Conservation (phyloP, 2,797 vertebrate species). For the Dromococcyx pavoninus region DNA sequence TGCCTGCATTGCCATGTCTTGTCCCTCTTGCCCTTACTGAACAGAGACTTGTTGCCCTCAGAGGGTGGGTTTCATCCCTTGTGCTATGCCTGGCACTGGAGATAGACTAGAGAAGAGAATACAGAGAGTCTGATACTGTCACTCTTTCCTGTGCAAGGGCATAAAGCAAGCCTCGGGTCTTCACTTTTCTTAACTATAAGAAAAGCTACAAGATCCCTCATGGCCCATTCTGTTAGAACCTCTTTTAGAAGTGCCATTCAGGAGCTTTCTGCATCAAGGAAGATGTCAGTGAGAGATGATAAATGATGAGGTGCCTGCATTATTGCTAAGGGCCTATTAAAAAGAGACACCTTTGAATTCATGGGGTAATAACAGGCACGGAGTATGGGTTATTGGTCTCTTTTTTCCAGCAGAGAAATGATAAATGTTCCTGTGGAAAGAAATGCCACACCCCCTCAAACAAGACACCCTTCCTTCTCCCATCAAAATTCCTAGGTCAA, state of each 20-base stretch:
- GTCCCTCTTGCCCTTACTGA: neutral
- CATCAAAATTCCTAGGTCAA: slow-evolving; percentile 59
- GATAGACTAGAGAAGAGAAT: neutral
- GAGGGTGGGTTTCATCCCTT: neutral
- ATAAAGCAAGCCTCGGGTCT: neutral
- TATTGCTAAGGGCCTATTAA: slow-evolving; percentile 64
- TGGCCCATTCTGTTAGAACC: neutral
- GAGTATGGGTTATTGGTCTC: slow-evolving; percentile 37
- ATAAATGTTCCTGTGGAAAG: slow-evolving; percentile 60
- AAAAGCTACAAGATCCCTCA: neutral
- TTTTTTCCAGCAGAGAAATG: slow-evolving; percentile 59
- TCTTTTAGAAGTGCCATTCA: slow-evolving; percentile 51
- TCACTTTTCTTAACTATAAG: neutral
- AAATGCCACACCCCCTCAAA: slow-evolving; percentile 39
- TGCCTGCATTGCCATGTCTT: neutral
- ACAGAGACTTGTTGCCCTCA: neutral
- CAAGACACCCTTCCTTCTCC: slow-evolving; percentile 22
- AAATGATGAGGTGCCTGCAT: slow-evolving; percentile 29
- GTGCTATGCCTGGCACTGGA: neutral
- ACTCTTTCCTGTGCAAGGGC: neutral
- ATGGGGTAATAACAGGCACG: slow-evolving; percentile 49
- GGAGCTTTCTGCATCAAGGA: slow-evolving; percentile 9
- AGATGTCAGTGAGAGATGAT: slow-evolving; percentile 39
- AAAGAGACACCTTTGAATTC: slow-evolving; percentile 67
- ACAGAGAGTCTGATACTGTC: accelerated